Conservation (phyloP, 2,888 invertebrate genomes). For the Nasonia oneida region DNA sequence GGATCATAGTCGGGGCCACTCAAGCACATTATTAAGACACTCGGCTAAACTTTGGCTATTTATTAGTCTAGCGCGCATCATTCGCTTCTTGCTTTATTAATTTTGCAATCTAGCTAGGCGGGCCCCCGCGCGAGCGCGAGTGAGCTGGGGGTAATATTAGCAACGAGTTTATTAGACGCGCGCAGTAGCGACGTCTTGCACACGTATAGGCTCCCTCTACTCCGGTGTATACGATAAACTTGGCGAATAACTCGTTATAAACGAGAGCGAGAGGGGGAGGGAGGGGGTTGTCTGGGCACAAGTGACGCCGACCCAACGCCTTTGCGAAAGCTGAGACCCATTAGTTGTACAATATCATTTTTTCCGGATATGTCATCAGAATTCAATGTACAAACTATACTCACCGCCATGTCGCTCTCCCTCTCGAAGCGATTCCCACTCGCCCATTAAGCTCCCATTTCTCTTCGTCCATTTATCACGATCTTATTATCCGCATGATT, state of each 20-base stretch:
- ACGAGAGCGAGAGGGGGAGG: not conserved
- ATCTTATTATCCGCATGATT: constrained; percentile 20
- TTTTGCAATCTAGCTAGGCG: constrained; percentile 29
- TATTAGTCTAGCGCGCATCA: constrained; percentile 70
- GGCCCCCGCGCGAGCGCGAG: not conserved
- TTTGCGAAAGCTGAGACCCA: too few relatives aligned
- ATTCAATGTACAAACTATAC: constrained; percentile 10
- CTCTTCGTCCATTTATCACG: constrained; percentile 16
- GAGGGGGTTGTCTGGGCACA: not conserved
- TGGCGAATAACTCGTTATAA: constrained; percentile 43
- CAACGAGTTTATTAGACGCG: constrained; percentile 47
- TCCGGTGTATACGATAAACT: constrained; percentile 21
- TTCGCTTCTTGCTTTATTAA: constrained; percentile 48
- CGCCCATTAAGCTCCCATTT: constrained; percentile 26
- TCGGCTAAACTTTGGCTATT: constrained; percentile 72
- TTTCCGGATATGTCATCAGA: not conserved
- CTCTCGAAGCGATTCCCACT: not conserved
- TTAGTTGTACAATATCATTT: not conserved
- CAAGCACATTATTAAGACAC: constrained; percentile 26
- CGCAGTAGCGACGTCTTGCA: not conserved
- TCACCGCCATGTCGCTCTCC: not conserved
- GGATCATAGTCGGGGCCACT: not conserved
- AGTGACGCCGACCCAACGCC: not conserved
- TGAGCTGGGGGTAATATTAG: constrained; percentile 37
- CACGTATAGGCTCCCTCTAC: not conserved